These are phyloP conservation scores for Rhabdophis nuchalis DNA, from an alignment of 2,797 vertebrate species.

Conservation along the genomic window DNA sequence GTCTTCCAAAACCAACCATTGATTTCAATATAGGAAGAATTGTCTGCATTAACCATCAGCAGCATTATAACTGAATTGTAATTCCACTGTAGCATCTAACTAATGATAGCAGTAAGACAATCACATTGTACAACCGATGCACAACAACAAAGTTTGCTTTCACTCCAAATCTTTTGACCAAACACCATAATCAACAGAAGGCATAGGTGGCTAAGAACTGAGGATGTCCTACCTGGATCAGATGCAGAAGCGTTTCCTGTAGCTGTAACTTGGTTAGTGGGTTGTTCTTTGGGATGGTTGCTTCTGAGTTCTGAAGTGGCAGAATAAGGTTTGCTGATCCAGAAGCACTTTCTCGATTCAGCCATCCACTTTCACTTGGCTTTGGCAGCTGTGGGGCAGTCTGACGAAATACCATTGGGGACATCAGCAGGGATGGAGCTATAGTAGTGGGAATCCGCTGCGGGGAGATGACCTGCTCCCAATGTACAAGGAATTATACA, in stretches of 20 bases:
- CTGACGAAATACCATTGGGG: conserved; percentile 85
- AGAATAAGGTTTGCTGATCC: conserved; percentile 45
- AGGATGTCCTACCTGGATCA: conserved; percentile 78
- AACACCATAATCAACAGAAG: background rate
- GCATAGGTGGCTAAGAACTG: rapidly evolving
- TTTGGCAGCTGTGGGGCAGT: conserved; percentile 51
- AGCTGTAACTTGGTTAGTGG: conserved; percentile 81
- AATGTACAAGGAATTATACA: background rate
- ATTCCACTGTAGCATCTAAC: background rate
- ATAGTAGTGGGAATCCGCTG: conserved; percentile 75
- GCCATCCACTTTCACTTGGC: conserved; percentile 28
- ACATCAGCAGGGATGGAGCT: conserved; percentile 79
- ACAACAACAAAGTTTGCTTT: background rate
- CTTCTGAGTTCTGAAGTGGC: conserved; percentile 62
- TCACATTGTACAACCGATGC: background rate
- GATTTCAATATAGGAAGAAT: background rate
- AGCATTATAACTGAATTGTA: background rate
- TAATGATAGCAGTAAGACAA: background rate
- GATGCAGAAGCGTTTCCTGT: conserved; percentile 81
- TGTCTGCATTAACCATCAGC: background rate
- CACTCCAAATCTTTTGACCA: background rate
- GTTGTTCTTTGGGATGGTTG: conserved; percentile 33
- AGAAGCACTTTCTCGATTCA: conserved; percentile 42
- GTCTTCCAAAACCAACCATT: background rate
- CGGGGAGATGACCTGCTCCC: conserved; percentile 78